These are phyloP conservation scores for Zaprionus kolodkinae DNA, from an alignment of 1,140 invertebrate genomes.

Conservation along the genomic window DNA sequence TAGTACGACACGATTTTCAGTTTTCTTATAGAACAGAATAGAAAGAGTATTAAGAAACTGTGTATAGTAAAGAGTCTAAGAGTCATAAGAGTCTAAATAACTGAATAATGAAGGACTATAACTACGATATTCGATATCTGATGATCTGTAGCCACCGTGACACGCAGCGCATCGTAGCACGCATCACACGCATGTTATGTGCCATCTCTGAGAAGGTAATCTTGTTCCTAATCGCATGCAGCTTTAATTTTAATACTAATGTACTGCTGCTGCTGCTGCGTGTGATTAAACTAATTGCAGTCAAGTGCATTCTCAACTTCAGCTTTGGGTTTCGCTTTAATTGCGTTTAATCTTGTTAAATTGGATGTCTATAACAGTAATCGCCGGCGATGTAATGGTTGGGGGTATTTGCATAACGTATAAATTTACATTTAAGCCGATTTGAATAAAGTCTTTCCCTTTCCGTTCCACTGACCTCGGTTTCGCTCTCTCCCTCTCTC, in stretches of 20 bases:
- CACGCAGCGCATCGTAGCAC: too few species aligned
- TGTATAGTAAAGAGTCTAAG: too few species aligned
- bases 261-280: slow-evolving; percentile 11
- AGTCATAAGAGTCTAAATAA: too few species aligned
- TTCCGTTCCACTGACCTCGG: neutral
- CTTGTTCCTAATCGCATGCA: neutral
- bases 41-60: too few species aligned
- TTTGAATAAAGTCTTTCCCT: slow-evolving; percentile 26
- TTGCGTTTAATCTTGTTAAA: slow-evolving; percentile 47
- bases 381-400: neutral
- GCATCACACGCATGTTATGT: too few species aligned
- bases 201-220: too few species aligned
- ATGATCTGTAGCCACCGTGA: too few species aligned
- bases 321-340: slow-evolving; percentile 37
- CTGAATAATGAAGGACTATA: too few species aligned
- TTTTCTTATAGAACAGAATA: too few species aligned
- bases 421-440: slow-evolving; percentile 67
- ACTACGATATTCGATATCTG: too few species aligned
- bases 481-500: neutral
- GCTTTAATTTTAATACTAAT: slow-evolving; percentile 22
- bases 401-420: slow-evolving; percentile 40
- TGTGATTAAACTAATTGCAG: slow-evolving; percentile 45
- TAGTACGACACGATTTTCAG: too few species aligned
- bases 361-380: slow-evolving; percentile 35
- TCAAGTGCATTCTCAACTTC: slow-evolving; percentile 7